phyloP scores from a whole-genome alignment of 2,113 vertebrate genomes.

The Hystrix cristata region DNA sequence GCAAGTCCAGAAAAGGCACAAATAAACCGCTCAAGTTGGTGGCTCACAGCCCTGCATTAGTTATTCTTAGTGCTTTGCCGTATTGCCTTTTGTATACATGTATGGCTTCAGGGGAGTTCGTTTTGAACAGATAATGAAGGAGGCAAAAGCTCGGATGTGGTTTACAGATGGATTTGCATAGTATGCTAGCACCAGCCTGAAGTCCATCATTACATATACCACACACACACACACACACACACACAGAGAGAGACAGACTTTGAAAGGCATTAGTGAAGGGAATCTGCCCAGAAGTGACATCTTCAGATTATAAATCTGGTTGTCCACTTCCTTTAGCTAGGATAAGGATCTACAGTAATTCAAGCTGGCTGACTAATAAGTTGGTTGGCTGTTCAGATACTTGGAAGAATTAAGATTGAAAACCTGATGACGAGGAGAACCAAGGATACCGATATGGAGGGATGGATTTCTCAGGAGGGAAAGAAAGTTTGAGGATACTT shows the following conservation, averaged over 20 bases:
- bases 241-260: neutral
- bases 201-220: neutral
- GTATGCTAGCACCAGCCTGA: neutral
- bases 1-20: neutral
- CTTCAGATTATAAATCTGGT: slow-evolving; percentile 11
- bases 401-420: slow-evolving; percentile 9
- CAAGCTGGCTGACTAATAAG: slow-evolving; percentile 10
- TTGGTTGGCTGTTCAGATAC: slow-evolving; percentile 4
- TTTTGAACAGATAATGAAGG: neutral
- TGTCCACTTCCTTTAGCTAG: neutral
- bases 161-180: neutral
- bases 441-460: neutral
- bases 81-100: slow-evolving; percentile 13
- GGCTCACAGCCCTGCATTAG: neutral
- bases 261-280: neutral
- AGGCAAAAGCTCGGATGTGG: neutral
- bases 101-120: neutral
- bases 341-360: neutral
- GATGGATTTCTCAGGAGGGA: neutral
- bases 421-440: slow-evolving; percentile 1
- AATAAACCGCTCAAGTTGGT: neutral
- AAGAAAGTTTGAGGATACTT: slow-evolving; percentile 42
- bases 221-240: neutral
- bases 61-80: neutral
- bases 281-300: neutral